Evolutionary conservation across 2,797 vertebrate genomes (phyloP).

Genomic region (Crax fasciolata): DNA sequence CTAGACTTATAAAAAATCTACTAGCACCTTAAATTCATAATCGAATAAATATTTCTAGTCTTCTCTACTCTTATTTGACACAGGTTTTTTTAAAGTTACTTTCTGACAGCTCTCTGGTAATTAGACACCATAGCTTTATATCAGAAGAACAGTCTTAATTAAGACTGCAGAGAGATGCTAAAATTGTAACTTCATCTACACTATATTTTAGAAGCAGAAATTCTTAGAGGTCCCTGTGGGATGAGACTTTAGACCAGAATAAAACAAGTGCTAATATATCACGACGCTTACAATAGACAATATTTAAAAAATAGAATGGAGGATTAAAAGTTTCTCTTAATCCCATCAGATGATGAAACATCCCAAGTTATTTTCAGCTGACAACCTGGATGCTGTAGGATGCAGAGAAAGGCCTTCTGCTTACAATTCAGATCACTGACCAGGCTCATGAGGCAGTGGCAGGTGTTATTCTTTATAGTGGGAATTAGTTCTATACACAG

Average conservation of each 20-base stretch:
- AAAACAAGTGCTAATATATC: slow-evolving; percentile 60
- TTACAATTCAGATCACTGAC: background rate
- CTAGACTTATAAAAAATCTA: background rate
- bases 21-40: background rate
- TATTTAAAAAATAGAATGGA: slow-evolving; percentile 1
- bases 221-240: slow-evolving; percentile 64
- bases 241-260: slow-evolving; percentile 65
- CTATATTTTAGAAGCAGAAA: slow-evolving; percentile 56
- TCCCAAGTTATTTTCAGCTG: background rate
- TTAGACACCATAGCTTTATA: slow-evolving; percentile 57
- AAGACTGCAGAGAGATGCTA: slow-evolving; percentile 74
- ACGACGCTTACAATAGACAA: slow-evolving; percentile 17
- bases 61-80: slow-evolving; percentile 31
- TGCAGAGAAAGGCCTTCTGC: background rate
- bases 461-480: slow-evolving; percentile 12
- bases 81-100: slow-evolving; percentile 55
- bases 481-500: slow-evolving; percentile 5
- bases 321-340: slow-evolving; percentile 20
- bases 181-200: slow-evolving; percentile 73
- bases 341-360: background rate
- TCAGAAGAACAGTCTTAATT: slow-evolving; percentile 68
- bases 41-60: slow-evolving; percentile 14
- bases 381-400: background rate
- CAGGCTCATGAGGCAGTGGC: slow-evolving; percentile 23
- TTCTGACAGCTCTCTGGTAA: slow-evolving; percentile 59